A percentile compares a stretch with the other conserved stretches of the same genome.
Conservation (phyloP, 2,113 vertebrate genomes). For the Nannospalax galili region DNA sequence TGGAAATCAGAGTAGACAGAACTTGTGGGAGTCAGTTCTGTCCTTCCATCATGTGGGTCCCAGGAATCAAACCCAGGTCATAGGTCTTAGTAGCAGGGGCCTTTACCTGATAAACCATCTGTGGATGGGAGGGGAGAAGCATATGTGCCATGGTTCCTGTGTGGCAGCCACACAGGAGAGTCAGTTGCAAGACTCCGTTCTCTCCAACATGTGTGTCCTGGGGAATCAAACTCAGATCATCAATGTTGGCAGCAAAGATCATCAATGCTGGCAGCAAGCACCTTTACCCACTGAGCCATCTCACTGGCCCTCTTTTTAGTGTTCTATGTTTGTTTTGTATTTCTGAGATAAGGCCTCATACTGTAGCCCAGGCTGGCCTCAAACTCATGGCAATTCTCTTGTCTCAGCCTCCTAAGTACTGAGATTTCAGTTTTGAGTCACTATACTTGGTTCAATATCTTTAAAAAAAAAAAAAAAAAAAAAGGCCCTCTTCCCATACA, state of each 20-base stretch:
- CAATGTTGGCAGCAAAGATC: no score
- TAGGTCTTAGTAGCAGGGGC: not conserved
- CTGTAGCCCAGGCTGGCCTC: not conserved
- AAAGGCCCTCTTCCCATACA: not conserved
- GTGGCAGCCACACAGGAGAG: no score
- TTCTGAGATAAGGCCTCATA: not conserved
- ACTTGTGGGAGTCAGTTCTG: not conserved
- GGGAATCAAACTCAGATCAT: no score
- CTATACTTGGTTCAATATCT: not conserved
- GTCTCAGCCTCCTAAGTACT: not conserved
- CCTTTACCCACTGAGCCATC: no score
- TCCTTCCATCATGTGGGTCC: not conserved
- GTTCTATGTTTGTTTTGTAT: not conserved
- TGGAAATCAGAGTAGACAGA: not conserved
- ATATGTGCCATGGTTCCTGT: no score
- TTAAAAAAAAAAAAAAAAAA: not conserved
- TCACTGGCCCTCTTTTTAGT: no score
- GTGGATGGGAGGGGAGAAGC: no score
- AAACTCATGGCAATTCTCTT: not conserved
- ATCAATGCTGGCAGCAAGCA: no score
- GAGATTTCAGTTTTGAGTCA: not conserved
- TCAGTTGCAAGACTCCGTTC: no score
- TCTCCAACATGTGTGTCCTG: no score
- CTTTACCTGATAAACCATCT: no score
- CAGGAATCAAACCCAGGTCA: not conserved